Evolutionary conservation across 2,888 invertebrate species (phyloP).

Genomic region (Baccha elongata): DNA sequence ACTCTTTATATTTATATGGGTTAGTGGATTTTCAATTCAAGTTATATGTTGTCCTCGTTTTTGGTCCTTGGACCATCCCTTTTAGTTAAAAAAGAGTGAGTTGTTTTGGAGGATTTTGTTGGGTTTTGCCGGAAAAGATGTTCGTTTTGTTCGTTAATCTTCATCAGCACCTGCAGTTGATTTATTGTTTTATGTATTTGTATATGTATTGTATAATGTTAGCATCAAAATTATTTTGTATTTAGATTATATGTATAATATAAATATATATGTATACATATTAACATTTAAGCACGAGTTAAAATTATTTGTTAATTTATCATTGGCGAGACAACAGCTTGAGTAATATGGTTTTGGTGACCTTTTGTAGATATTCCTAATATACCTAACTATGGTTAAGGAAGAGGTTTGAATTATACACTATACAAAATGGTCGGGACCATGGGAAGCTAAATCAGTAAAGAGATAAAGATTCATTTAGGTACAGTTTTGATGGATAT

Average conservation of each 20-base stretch:
- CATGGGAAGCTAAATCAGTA: not conserved
- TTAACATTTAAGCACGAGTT: not conserved
- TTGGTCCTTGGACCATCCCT: not conserved
- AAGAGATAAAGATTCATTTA: not conserved
- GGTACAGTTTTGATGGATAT: too few species aligned
- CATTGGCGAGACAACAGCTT: too few species aligned
- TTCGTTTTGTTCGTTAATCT: slow-evolving; percentile 9
- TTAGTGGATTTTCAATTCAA: slow-evolving; percentile 17
- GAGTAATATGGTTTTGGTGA: not conserved
- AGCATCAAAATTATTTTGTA: not conserved
- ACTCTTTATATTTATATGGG: slow-evolving; percentile 17
- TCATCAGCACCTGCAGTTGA: slow-evolving; percentile 41
- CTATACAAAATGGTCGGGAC: not conserved
- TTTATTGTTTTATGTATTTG: slow-evolving; percentile 25
- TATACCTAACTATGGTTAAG: too few species aligned
- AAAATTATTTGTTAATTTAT: slow-evolving; percentile 6
- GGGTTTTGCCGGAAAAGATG: not conserved
- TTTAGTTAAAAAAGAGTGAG: not conserved
- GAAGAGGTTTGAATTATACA: not conserved
- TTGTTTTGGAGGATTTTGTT: not conserved
- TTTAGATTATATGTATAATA: not conserved
- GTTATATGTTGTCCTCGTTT: not conserved
- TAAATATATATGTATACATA: not conserved
- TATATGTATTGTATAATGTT: too few species aligned
- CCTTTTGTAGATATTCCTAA: too few species aligned